These are phyloP conservation scores for Dynastes hyllus DNA, from an alignment of 2,888 invertebrate genomes.

Conservation along the genomic window DNA sequence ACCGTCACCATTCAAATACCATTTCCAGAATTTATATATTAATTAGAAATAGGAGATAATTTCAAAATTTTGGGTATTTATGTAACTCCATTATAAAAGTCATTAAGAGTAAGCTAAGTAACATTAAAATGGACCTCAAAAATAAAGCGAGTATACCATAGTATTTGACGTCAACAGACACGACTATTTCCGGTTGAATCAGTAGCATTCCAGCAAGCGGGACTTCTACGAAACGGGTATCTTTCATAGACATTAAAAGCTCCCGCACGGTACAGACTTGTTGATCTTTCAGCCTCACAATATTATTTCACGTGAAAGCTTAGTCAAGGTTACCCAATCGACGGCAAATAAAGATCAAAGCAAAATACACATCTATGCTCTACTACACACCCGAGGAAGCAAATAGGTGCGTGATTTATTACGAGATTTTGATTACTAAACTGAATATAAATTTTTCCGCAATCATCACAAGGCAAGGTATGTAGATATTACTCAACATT, in stretches of 20 bases:
- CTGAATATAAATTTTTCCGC: not conserved
- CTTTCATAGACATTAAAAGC: not conserved
- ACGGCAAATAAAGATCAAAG: slow-evolving; percentile 36
- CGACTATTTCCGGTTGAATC: slow-evolving; percentile 8
- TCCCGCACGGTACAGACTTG: not conserved
- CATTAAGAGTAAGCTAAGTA: no score
- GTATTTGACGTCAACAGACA: slow-evolving; percentile 1
- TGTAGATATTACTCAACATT: no score
- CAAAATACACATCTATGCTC: slow-evolving; percentile 11
- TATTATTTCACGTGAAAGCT: slow-evolving; percentile 40
- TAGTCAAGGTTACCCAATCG: slow-evolving; percentile 36
- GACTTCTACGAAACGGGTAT: not conserved
- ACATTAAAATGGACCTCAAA: no score
- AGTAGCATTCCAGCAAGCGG: slow-evolving; percentile 1
- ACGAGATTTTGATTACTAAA: slow-evolving; percentile 16
- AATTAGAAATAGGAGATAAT: no score
- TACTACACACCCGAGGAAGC: not conserved
- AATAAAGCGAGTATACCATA: no score
- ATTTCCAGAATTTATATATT: no score
- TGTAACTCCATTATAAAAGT: no score
- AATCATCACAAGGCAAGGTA: not conserved
- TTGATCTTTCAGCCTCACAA: slow-evolving; percentile 20
- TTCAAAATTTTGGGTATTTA: no score
- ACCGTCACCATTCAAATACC: no score
- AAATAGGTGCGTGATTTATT: slow-evolving; percentile 17